phyloP scores from a whole-genome alignment of 2,888 invertebrate species.

The Horisme vitalbata region DNA sequence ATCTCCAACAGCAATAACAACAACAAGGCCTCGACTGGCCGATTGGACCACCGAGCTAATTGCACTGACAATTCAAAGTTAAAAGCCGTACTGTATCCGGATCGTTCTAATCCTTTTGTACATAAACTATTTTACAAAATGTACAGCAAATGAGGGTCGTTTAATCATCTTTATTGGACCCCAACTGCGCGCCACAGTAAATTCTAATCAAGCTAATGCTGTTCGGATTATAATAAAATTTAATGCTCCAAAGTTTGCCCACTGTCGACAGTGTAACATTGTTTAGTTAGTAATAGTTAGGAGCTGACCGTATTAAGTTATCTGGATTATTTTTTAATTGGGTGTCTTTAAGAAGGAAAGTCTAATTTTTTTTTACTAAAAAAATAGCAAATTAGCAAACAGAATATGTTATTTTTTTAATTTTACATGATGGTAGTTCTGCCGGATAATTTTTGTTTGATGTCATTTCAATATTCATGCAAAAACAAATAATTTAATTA shows the following conservation, averaged over 20 bases:
- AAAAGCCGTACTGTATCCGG: no score
- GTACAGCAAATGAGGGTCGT: slow-evolving; percentile 21
- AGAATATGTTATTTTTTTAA: no score
- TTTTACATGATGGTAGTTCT: no score
- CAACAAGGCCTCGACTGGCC: no score
- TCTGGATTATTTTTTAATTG: slow-evolving; percentile 3
- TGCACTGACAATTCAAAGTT: no score
- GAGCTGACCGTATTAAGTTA: slow-evolving; percentile 7
- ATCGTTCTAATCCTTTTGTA: neutral
- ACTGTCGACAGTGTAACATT: slow-evolving; percentile 21
- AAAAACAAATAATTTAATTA: slow-evolving; percentile 8
- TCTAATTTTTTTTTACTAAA: no score
- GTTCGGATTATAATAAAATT: slow-evolving; percentile 36
- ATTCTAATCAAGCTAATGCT: slow-evolving; percentile 34
- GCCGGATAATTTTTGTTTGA: no score
- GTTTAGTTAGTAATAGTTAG: slow-evolving; percentile 19
- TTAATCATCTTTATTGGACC: slow-evolving; percentile 33
- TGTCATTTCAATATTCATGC: no score
- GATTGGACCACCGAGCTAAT: no score
- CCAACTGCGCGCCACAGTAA: slow-evolving; percentile 28
- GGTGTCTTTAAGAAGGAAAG: neutral
- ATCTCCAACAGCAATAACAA: no score
- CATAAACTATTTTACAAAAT: slow-evolving; percentile 8
- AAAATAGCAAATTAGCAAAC: no score
- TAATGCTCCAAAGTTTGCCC: slow-evolving; percentile 28